phyloP scores from a whole-genome alignment of 2,113 vertebrate genomes.

The Sialia sialis region DNA sequence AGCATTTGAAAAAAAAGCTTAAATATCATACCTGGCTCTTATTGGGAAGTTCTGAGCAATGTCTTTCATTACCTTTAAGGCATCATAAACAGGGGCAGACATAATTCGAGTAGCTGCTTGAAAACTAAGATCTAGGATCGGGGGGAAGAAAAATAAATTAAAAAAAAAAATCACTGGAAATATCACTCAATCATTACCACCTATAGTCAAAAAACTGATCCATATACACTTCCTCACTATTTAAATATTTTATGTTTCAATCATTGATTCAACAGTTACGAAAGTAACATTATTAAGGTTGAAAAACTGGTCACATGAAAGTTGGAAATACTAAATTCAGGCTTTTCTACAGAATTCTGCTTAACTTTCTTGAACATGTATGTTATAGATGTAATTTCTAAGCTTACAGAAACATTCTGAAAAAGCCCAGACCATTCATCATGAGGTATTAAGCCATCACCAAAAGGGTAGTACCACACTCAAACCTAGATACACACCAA shows the following conservation, averaged over 20 bases:
- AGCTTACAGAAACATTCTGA: not conserved
- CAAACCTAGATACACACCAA: not conserved
- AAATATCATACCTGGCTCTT: constrained; percentile 86
- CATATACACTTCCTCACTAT: not conserved
- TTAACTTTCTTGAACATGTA: not conserved
- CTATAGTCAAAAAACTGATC: not conserved
- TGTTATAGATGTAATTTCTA: not conserved
- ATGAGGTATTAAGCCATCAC: fast-evolving
- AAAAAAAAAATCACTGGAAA: not conserved
- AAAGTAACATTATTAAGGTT: not conserved
- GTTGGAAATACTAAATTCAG: not conserved
- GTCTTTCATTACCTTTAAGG: constrained; percentile 90
- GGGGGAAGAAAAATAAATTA: not conserved
- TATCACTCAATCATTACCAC: not conserved
- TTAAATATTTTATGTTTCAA: not conserved
- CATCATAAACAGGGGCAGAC: constrained; percentile 84
- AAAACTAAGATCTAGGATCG: constrained; percentile 89
- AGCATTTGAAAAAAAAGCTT: not conserved
- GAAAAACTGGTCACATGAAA: not conserved
- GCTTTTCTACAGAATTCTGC: not conserved
- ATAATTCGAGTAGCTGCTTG: constrained; percentile 89
- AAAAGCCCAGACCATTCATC: not conserved
- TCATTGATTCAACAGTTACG: not conserved
- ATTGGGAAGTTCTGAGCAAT: constrained; percentile 94
- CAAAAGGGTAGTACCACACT: not conserved